Percentiles rank a stretch among this genome's conserved stretches.
Evolutionary conservation across 2,888 invertebrate genomes (phyloP).

Genomic region (Cerceris ruficornis): DNA sequence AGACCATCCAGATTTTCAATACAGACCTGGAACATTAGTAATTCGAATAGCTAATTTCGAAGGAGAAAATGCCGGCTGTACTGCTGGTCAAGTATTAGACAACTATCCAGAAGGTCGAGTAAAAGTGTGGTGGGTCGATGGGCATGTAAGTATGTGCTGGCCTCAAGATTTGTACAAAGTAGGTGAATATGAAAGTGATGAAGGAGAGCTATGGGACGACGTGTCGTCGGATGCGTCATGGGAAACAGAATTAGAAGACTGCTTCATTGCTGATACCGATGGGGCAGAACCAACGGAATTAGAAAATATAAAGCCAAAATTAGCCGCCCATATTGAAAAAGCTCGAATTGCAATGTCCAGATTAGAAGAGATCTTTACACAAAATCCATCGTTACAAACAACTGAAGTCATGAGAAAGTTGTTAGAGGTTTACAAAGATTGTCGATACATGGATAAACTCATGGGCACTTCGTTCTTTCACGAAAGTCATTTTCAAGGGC

Average conservation of each 20-base stretch:
- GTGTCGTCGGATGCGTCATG: slow-evolving; percentile 90
- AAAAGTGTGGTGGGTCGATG: slow-evolving; percentile 96
- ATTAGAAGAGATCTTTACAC: slow-evolving; percentile 90
- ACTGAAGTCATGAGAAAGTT: slow-evolving; percentile 91
- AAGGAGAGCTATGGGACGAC: slow-evolving; percentile 89
- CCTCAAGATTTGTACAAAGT: slow-evolving; percentile 95
- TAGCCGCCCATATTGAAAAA: slow-evolving; percentile 90
- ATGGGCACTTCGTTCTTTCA: slow-evolving; percentile 94
- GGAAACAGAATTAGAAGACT: slow-evolving; percentile 90
- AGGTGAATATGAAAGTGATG: slow-evolving; percentile 89
- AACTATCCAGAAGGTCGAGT: slow-evolving; percentile 93
- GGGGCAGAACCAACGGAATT: slow-evolving; percentile 76
- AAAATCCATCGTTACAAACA: slow-evolving; percentile 89
- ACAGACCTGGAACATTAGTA: slow-evolving; percentile 95
- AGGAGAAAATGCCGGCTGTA: slow-evolving; percentile 87
- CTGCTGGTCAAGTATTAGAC: slow-evolving; percentile 94
- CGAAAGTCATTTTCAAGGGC: slow-evolving; percentile 90
- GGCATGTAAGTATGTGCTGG: slow-evolving; percentile 93
- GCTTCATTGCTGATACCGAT: slow-evolving; percentile 83
- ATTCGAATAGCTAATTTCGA: slow-evolving; percentile 92
- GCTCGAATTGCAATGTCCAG: slow-evolving; percentile 89
- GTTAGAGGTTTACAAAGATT: slow-evolving; percentile 92
- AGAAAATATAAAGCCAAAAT: slow-evolving; percentile 82
- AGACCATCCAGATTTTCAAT: slow-evolving; percentile 97
- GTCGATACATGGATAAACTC: slow-evolving; percentile 92